Conservation (phyloP, 2,888 invertebrate genomes). For the Neria commutata region DNA sequence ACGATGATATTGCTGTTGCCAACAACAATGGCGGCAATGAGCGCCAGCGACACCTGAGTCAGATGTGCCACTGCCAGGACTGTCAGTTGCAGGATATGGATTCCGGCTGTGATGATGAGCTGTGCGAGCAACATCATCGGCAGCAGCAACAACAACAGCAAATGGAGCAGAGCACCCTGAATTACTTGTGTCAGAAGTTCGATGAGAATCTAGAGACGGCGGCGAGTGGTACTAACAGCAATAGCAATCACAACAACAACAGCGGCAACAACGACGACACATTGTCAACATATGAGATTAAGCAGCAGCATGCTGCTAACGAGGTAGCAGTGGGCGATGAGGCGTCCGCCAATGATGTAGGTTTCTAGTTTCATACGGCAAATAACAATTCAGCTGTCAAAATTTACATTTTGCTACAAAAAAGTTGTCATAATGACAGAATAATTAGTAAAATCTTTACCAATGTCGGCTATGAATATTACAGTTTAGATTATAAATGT, state of each 20-base stretch:
- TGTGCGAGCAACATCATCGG: constrained; percentile 43
- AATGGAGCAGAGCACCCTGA: constrained; percentile 49
- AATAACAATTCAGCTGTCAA: too few species aligned
- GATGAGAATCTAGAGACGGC: constrained; percentile 58
- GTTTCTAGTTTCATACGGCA: constrained; percentile 22
- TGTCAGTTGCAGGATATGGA: constrained; percentile 49
- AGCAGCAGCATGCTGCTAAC: constrained; percentile 21
- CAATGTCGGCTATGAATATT: too few species aligned
- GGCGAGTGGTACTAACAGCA: constrained; percentile 33
- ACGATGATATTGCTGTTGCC: constrained; percentile 23
- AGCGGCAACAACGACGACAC: constrained; percentile 25
- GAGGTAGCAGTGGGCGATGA: constrained; percentile 17
- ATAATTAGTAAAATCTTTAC: too few species aligned
- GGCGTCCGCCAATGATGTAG: constrained; percentile 44
- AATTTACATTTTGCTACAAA: too few species aligned
- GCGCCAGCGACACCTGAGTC: constrained; percentile 42
- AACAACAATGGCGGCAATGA: constrained; percentile 17
- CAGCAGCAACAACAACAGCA: constrained; percentile 29
- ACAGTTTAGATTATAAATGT: too few species aligned
- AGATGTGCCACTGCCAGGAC: constrained; percentile 45
- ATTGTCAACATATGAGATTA: constrained; percentile 30
- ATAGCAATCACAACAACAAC: constrained; percentile 34
- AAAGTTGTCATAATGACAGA: too few species aligned
- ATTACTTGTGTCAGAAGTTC: constrained; percentile 61
- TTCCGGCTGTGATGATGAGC: constrained; percentile 59